phyloP scores from a whole-genome alignment of 2,113 vertebrate genomes.

The Clarias magur region DNA sequence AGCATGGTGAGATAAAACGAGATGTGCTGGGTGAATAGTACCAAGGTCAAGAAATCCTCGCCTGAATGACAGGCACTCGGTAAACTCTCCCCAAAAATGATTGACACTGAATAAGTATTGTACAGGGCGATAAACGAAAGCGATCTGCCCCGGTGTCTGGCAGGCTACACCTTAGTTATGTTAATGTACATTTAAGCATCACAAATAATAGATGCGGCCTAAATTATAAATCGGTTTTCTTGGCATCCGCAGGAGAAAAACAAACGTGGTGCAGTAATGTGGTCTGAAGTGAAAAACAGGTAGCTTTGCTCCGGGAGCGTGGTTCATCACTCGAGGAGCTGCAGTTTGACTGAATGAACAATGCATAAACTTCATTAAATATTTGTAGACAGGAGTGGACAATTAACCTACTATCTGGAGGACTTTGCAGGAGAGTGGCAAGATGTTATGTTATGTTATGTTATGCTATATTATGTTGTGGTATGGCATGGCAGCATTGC shows the following conservation, averaged over 20 bases:
- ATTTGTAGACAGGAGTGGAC: conserved; percentile 15
- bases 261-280: not conserved
- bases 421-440: not conserved
- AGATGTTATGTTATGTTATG: not conserved
- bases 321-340: not conserved
- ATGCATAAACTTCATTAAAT: conserved; percentile 2
- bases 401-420: not conserved
- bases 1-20: not conserved
- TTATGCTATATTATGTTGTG: no score
- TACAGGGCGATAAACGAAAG: not conserved
- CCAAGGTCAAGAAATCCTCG: not conserved
- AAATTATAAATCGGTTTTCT: conserved; percentile 13
- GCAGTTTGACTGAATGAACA: conserved; percentile 3
- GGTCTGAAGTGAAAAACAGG: not conserved
- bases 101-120: not conserved
- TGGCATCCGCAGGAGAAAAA: not conserved
- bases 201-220: conserved; percentile 18
- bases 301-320: not conserved
- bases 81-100: not conserved
- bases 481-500: not conserved
- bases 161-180: not conserved
- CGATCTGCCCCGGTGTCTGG: conserved; percentile 1
- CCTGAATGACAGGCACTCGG: not conserved
- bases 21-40: not conserved
- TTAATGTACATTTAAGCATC: conserved; percentile 17